phyloP scores from a whole-genome alignment of 2,888 invertebrate species.

The Sthenelais limicola region DNA sequence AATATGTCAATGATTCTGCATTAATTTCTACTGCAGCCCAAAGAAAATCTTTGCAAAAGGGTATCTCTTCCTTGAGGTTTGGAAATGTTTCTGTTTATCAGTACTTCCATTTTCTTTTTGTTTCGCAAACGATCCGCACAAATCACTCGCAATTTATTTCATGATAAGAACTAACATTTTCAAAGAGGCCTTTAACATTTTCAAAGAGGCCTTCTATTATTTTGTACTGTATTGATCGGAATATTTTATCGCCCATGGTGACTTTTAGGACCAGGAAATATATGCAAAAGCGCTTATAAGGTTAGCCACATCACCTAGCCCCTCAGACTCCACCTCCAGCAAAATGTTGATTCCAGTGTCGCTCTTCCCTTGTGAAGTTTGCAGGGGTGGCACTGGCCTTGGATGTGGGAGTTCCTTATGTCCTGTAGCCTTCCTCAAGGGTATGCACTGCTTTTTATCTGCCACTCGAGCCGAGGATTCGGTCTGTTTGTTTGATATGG shows the following conservation, averaged over 20 bases:
- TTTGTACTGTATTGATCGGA: too few relatives aligned
- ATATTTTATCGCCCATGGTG: constrained; percentile 10
- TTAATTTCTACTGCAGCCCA: too few relatives aligned
- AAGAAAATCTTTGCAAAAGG: too few relatives aligned
- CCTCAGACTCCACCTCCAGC: constrained; percentile 25
- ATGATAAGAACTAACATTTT: too few relatives aligned
- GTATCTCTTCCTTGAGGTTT: too few relatives aligned
- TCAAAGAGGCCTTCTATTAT: too few relatives aligned
- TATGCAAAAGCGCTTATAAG: constrained; percentile 34
- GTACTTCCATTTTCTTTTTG: too few relatives aligned
- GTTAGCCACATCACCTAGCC: constrained; percentile 15
- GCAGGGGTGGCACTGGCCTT: constrained; percentile 24
- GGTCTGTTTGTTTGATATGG: constrained; percentile 33
- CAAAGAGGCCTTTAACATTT: too few relatives aligned
- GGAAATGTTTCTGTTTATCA: too few relatives aligned
- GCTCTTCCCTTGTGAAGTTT: constrained; percentile 26
- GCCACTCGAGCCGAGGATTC: constrained; percentile 30
- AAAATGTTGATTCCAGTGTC: constrained; percentile 36
- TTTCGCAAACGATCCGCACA: too few relatives aligned
- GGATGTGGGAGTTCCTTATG: constrained; percentile 8
- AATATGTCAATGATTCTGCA: too few relatives aligned
- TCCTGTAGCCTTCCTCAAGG: constrained; percentile 3
- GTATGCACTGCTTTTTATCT: constrained; percentile 22
- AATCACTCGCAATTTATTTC: too few relatives aligned
- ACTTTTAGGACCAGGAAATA: constrained; percentile 4